Evolutionary conservation across 2,113 vertebrate species (phyloP).

Genomic region (Neolamprologus falcicula): DNA sequence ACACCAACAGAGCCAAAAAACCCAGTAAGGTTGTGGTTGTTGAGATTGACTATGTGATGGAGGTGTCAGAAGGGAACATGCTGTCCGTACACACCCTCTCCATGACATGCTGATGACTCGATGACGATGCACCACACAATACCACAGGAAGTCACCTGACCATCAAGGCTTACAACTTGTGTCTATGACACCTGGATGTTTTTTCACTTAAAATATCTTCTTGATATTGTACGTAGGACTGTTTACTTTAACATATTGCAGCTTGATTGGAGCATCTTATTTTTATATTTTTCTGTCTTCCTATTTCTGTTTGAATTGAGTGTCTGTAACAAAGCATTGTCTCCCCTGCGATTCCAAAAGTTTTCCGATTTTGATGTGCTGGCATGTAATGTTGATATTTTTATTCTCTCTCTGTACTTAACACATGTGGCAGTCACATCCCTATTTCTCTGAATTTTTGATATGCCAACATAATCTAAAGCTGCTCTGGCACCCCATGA

Average conservation of each 20-base stretch:
- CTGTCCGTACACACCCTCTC: background rate
- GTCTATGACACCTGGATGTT: background rate
- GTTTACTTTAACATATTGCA: background rate
- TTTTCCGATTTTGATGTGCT: rapidly evolving
- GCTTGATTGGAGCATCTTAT: background rate
- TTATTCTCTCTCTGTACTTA: background rate
- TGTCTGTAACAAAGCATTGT: background rate
- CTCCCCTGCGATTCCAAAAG: background rate
- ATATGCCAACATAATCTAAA: background rate
- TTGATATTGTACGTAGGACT: background rate
- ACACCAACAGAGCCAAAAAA: background rate
- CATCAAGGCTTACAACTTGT: background rate
- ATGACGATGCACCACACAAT: background rate
- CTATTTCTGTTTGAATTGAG: background rate
- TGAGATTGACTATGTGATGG: background rate
- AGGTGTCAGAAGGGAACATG: background rate
- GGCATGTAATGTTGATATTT: background rate
- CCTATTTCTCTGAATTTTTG: background rate
- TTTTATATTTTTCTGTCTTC: background rate
- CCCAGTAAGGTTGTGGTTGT: background rate
- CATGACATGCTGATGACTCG: background rate
- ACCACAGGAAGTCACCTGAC: background rate
- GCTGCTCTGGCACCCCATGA: background rate
- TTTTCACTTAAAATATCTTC: background rate
- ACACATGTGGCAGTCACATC: background rate